These are phyloP conservation scores for Lissocephala sabroskyi DNA, from an alignment of 2,888 invertebrate genomes.

Conservation along the genomic window DNA sequence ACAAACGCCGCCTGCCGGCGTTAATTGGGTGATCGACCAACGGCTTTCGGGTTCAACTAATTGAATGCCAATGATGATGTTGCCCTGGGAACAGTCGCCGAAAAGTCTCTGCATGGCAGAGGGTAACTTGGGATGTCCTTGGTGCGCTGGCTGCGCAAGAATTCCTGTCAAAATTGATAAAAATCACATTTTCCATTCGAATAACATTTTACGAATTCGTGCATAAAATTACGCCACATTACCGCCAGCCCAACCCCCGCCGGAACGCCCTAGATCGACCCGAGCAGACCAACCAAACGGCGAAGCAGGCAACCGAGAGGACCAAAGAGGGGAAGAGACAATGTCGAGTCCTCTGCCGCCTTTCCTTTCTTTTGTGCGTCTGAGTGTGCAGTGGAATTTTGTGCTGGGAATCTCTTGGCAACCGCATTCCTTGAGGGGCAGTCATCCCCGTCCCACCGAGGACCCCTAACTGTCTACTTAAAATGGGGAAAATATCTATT, in stretches of 20 bases:
- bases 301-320: too few species aligned
- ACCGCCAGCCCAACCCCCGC: not conserved
- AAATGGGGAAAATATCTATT: constrained; percentile 64
- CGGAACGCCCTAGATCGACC: constrained; percentile 13
- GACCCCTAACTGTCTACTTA: constrained; percentile 41
- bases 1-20: constrained; percentile 13
- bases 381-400: constrained; percentile 47
- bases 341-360: not conserved
- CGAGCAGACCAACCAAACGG: not conserved
- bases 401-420: constrained; percentile 40
- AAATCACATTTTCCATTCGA: constrained; percentile 72
- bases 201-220: constrained; percentile 70
- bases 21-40: too few species aligned
- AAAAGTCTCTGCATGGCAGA: too few species aligned
- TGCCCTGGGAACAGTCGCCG: too few species aligned
- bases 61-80: too few species aligned
- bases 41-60: too few species aligned
- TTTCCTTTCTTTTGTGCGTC: constrained; percentile 2
- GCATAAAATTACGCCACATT: constrained; percentile 66
- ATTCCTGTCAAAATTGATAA: constrained; percentile 71
- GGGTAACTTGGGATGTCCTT: not conserved
- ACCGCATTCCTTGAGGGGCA: constrained; percentile 38
- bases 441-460: not conserved
- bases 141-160: constrained; percentile 28
- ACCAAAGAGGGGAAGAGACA: too few species aligned